Percentiles rank a stretch among this genome's conserved stretches.
phyloP scores from a whole-genome alignment of 1,140 invertebrate species.

The Aricia agestis region DNA sequence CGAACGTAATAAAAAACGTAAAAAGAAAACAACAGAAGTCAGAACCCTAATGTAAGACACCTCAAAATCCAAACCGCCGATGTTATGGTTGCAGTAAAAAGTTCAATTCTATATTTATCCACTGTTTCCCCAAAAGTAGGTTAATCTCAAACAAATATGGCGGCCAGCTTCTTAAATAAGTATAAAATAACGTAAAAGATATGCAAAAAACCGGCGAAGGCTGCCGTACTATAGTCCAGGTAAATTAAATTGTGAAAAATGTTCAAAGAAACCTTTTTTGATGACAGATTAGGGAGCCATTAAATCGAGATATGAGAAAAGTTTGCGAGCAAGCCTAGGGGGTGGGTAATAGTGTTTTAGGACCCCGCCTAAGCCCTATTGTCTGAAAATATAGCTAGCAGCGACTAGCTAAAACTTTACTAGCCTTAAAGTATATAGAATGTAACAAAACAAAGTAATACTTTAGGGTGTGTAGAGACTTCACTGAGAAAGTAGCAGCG shows the following conservation, averaged over 20 bases:
- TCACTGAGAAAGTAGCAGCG: too few relatives aligned
- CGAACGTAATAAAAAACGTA: not conserved
- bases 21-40: not conserved
- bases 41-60: not conserved
- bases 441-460: too few relatives aligned
- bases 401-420: too few relatives aligned
- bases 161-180: not conserved
- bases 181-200: not conserved
- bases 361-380: not conserved
- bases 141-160: not conserved
- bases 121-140: not conserved
- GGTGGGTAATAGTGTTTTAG: not conserved
- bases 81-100: not conserved
- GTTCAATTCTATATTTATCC: not conserved
- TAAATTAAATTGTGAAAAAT: constrained; percentile 1
- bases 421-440: too few relatives aligned
- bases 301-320: not conserved
- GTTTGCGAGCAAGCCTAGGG: not conserved
- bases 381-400: too few relatives aligned
- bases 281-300: not conserved
- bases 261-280: not conserved
- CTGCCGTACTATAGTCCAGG: not conserved
- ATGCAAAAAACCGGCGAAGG: not conserved
- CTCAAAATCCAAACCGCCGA: too few relatives aligned
- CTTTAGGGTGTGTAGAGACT: too few relatives aligned